Base-by-base conservation (phyloP, 2,113 vertebrate genomes). In the Falco punctatus region DNA sequence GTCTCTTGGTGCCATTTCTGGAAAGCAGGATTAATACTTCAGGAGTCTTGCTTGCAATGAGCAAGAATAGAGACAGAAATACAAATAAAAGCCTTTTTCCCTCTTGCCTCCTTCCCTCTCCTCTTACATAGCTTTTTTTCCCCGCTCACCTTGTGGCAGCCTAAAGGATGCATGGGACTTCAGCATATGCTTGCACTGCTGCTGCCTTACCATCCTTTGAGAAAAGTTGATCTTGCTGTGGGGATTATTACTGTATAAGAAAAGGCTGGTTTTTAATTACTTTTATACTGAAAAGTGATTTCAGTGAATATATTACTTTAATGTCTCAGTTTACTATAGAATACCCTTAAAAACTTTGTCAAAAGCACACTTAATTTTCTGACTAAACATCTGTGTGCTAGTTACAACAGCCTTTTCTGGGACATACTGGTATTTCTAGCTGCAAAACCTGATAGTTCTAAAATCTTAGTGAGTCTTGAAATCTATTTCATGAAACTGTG, bases 151-250 rank as follows among this genome's bases (percentile, higher is more conserved):
- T 77, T 5, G 5, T 20, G 32, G 48, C 40, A 72, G 48, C 15
- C 1, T 22, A 15, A 17, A 20, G 58, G 54, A 3, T 3, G 4
- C 38, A 38, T 4, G n/a, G 51, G 61, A 11, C 48, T 82, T 52
- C 15, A 13, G 51, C 1, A 0, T 18, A 2, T 13, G 42, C 42
- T 48, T 13, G 51, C 8, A 2, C 30, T 6, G 13, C 6, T 38
- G 54, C 46, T 80, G 57, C 66, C 13, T 16, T 13, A 0, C 19
- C 10, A 28, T 8, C 15, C 78, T 75, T 26, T 10, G 32, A 79
- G 73, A 15, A 55, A 10, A 51, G 52, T 12, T 79, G 30, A 0
- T 28, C 48, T 62, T 3, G 0, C 32, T 35, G 23, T 11, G 67
- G 22, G 16, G 17, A 44, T 11, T 46, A 19, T 61, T 10, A 2